Percentiles rank a stretch among this genome's conserved stretches.
These are phyloP conservation scores for Epirrhoe alternata DNA, from an alignment of 2,888 invertebrate species.

Conservation along the genomic window DNA sequence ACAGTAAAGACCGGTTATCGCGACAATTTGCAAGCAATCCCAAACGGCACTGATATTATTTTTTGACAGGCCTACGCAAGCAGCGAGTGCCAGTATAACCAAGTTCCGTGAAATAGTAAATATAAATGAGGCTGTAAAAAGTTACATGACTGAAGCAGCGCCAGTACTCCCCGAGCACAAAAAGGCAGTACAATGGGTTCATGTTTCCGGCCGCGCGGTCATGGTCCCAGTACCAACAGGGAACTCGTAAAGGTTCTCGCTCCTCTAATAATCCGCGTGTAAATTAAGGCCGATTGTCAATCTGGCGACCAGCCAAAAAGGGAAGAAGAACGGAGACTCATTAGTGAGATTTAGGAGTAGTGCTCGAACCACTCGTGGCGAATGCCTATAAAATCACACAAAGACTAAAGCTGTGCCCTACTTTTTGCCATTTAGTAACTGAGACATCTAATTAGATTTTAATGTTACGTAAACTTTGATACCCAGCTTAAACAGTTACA, in stretches of 20 bases:
- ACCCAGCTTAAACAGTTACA: neutral
- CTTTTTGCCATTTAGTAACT: conserved; percentile 32
- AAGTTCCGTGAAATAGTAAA: conserved; percentile 36
- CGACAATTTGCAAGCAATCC: conserved; percentile 41
- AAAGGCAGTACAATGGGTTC: conserved; percentile 72
- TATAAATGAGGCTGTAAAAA: conserved; percentile 40
- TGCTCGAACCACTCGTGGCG: conserved; percentile 47
- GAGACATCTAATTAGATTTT: conserved; percentile 15
- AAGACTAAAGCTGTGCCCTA: conserved; percentile 34
- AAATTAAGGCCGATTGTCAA: conserved; percentile 67
- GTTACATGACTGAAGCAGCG: conserved; percentile 45
- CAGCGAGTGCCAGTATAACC: conserved; percentile 27
- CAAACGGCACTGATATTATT: conserved; percentile 34
- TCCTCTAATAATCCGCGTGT: conserved; percentile 56
- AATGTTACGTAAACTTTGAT: conserved; percentile 6
- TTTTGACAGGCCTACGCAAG: conserved; percentile 16
- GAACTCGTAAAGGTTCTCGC: conserved; percentile 59
- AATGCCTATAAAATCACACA: conserved; percentile 48
- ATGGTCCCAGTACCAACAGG: conserved; percentile 54
- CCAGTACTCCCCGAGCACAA: conserved; percentile 57
- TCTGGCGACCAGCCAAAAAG: conserved; percentile 64
- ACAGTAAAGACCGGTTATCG: conserved; percentile 42
- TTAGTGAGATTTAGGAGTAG: conserved; percentile 58
- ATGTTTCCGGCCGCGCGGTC: conserved; percentile 69
- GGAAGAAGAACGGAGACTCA: conserved; percentile 55